These are phyloP conservation scores for Vimba vimba DNA, from an alignment of 2,113 vertebrate genomes.

Conservation along the genomic window DNA sequence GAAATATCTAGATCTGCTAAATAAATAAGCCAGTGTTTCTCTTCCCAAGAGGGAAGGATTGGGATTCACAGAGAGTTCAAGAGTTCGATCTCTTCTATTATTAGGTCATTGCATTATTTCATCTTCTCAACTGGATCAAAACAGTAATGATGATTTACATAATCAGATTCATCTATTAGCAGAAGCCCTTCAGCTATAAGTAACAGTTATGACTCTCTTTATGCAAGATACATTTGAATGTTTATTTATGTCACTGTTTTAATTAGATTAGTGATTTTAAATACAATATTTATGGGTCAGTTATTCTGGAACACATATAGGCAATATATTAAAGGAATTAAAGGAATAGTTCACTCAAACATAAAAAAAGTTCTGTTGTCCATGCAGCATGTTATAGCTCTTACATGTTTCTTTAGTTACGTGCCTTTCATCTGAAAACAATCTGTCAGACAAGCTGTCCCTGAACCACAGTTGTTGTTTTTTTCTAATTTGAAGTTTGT, in stretches of 20 bases:
- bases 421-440: background rate
- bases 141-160: constrained; percentile 31
- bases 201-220: constrained; percentile 5
- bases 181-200: constrained; percentile 28
- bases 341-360: background rate
- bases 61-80: constrained; percentile 3
- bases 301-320: background rate
- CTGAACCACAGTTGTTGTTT: background rate
- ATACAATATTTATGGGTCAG: constrained; percentile 3
- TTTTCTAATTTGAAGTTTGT: background rate
- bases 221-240: background rate
- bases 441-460: background rate
- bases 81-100: background rate
- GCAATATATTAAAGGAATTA: no score
- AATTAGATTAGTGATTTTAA: constrained; percentile 12
- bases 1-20: background rate
- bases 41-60: background rate
- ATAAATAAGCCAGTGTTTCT: background rate
- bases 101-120: background rate
- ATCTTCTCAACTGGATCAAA: background rate
- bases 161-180: constrained; percentile 27
- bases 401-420: background rate
- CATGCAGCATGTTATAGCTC: background rate
- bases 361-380: background rate
- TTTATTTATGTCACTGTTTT: background rate